These are phyloP conservation scores for Lasaia peninsularis DNA, from an alignment of 1,140 invertebrate genomes.

Conservation along the genomic window DNA sequence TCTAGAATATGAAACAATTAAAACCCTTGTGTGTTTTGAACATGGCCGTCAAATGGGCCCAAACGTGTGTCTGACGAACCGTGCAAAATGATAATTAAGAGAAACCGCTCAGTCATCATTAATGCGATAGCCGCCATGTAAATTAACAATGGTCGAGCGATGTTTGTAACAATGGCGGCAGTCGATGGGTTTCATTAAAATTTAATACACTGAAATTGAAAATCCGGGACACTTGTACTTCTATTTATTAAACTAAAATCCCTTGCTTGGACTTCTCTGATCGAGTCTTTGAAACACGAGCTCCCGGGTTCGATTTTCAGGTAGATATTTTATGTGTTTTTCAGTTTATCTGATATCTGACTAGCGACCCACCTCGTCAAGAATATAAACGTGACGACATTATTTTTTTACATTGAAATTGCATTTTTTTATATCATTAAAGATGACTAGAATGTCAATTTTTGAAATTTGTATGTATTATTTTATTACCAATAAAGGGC, in stretches of 20 bases:
- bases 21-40: conserved; percentile 18
- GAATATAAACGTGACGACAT: no score
- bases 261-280: no score
- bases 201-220: conserved; percentile 38
- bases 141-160: conserved; percentile 55
- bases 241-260: not conserved
- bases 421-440: no score
- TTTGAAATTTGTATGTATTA: no score
- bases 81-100: conserved; percentile 75
- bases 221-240: not conserved
- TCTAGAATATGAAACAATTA: conserved; percentile 9
- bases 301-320: no score
- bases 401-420: no score
- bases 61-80: conserved; percentile 63
- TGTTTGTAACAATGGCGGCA: conserved; percentile 59
- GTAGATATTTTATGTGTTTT: no score
- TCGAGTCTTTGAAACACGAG: not conserved
- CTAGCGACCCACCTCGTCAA: no score
- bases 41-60: conserved; percentile 29
- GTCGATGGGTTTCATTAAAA: conserved; percentile 60
- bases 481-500: no score
- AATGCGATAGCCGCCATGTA: conserved; percentile 68
- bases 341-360: no score
- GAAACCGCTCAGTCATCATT: conserved; percentile 72
- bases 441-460: no score